Evolutionary conservation across 1,140 invertebrate genomes (phyloP), one percentile per base, ranked within the genome.

Genomic region (Sminthurinus signatus): DNA sequence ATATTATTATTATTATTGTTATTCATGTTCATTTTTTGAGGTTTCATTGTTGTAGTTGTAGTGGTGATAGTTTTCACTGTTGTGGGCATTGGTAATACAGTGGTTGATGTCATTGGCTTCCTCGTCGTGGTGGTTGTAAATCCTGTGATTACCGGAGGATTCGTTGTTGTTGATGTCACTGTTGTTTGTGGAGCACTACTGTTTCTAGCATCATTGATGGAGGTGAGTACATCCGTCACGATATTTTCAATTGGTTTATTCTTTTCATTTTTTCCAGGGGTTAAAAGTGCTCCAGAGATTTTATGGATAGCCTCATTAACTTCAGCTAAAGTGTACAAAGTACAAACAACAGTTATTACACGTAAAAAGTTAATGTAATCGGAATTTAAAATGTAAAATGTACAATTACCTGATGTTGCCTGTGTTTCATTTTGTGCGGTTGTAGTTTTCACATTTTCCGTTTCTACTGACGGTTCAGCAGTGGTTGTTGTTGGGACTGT

Each of bases 261-360:
- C 21, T 29, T 63, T 2, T 63, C 52, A 15, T 58, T 43, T 21
- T 67, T 54, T 14, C 54, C 60, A 17, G 64, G 52, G 10, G 52
- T 44, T 1, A 72, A 39, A 10, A 72, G 59, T 29, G 67, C 70
- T 28, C 70, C 70, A 29, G 70, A 72, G 48, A 72, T 69, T 44
- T 66, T 55, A 48, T 69, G 67, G 62, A 72, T 72, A n/a, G 67
- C 70, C 32, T 64, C 64, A 23, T 66, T 62, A 0, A 72, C 70
- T 62, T 72, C 70, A 2, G 64, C 64, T n/a, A 67, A 72, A 19
- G 70, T 69, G 21, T 61, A 67, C 4, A n/a, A n/a, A n/a, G n/a
- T n/a, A n/a, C n/a, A n/a, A n/a, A n/a, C n/a, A n/a, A n/a, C n/a
- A n/a, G n/a, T n/a, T n/a, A n/a, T n/a, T n/a, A n/a, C n/a, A n/a